Base-by-base conservation (phyloP, 2,113 vertebrate genomes). In the Typhlomys cinereus region DNA sequence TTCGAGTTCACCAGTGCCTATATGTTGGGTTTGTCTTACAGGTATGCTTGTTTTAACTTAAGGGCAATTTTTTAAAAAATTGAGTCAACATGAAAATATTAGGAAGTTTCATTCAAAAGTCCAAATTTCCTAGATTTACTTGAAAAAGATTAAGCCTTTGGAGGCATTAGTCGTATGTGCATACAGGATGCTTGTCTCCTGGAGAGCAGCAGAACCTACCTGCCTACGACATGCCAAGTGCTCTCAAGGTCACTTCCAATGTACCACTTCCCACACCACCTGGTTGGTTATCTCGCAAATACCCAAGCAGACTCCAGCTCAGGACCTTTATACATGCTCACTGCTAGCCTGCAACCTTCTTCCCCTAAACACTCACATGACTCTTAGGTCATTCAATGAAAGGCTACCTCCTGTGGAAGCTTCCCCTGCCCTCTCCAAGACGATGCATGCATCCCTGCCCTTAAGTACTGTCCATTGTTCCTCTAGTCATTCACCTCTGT, bases 21-120 rank as follows among this genome's bases (percentile, higher is more conserved):
- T 62, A 52, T 31, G 36, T 18, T 83, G 54, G 23, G 83, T 89
- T 75, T 87, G 59, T 69, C 61, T 84, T 87, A 25, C 39, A 59
- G 70, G 70, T 67, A 41, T 90, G 31, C 93, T 83, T 88, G 41
- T 93, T 94, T 89, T 94, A 75, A 25, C 54, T 93, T 50, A 12
- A 80, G 46, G n/a, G n/a, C n/a, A 86, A 50, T 89, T 44, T 94
- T 92, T 93, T 23, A 64, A 92, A 88, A 84, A 52, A 52, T 67
- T 87, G 71, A 92, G 62, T 27, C 54, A 94, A 67, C 2, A 41
- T 44, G 23, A 70, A 84, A 89, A 88, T 61, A 90, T 76, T 69
- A 71, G 8, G 31, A 69, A 31, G 93, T 67, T 82, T 93, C 44
- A 91, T 74, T 31, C 25, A n/a, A 62, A 95, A 92, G 71, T 41